Evolutionary conservation across 1,140 invertebrate species (phyloP).

Genomic region (Cotesia typhae): DNA sequence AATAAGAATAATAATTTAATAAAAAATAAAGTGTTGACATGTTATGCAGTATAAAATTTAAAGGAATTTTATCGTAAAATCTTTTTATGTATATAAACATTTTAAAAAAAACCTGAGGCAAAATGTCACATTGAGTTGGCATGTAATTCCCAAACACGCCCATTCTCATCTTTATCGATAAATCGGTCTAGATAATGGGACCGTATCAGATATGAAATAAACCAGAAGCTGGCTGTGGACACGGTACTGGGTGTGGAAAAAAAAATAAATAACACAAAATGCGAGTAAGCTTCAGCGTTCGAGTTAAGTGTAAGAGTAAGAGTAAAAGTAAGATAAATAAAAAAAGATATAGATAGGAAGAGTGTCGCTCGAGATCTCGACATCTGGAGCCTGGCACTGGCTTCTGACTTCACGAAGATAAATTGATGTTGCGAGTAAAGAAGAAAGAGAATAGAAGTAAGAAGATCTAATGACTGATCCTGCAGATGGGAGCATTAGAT

Average conservation of each 20-base stretch:
- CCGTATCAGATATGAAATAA: slow-evolving; percentile 6
- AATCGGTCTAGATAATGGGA: slow-evolving; percentile 2
- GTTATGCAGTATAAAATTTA: neutral
- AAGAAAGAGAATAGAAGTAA: neutral
- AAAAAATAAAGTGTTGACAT: slow-evolving; percentile 7
- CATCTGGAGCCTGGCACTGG: slow-evolving; percentile 14
- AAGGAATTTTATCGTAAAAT: neutral
- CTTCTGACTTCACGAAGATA: slow-evolving; percentile 19
- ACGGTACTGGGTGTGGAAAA: neutral
- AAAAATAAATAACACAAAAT: neutral
- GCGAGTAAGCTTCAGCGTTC: neutral
- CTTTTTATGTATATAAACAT: neutral
- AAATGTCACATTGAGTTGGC: slow-evolving; percentile 1
- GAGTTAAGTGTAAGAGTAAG: neutral
- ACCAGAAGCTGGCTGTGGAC: neutral
- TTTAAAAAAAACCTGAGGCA: neutral
- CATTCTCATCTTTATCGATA: slow-evolving; percentile 1
- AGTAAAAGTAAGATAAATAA: slow-evolving; percentile 1
- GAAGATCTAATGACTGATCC: slow-evolving; percentile 10
- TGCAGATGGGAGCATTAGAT: slow-evolving; percentile 9
- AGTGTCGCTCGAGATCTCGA: slow-evolving; percentile 24
- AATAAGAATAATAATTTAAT: neutral
- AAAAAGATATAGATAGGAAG: slow-evolving; percentile 22
- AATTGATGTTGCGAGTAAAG: slow-evolving; percentile 6
- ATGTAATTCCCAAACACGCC: slow-evolving; percentile 1